phyloP scores from a whole-genome alignment of 2,113 vertebrate genomes.

The Promerops cafer region DNA sequence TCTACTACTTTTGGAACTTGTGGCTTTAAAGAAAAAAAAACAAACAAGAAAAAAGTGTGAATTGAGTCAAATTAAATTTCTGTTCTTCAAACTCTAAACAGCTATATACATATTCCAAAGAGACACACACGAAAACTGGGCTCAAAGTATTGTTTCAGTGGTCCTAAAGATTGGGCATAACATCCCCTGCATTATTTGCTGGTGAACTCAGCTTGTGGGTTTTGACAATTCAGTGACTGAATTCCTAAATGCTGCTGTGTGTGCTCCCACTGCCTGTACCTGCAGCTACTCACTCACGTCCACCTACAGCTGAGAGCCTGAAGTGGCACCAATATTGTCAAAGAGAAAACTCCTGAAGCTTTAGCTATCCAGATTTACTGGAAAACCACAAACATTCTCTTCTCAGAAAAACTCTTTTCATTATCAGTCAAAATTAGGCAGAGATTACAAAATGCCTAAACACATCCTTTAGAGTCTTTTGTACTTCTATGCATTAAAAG shows the following conservation, averaged over 20 bases:
- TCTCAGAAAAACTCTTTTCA: not conserved
- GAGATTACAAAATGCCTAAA: not conserved
- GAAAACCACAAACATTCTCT: not conserved
- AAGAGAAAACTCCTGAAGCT: not conserved
- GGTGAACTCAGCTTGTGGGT: not conserved
- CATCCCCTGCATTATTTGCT: not conserved
- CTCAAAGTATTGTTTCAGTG: not conserved
- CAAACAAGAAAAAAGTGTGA: not conserved
- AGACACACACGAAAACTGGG: not conserved
- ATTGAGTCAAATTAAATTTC: not conserved
- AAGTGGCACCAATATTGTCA: not conserved
- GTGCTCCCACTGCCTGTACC: not conserved
- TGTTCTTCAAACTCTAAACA: not conserved
- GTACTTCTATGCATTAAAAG: not conserved
- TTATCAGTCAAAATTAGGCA: not conserved
- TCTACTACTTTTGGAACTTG: constrained; percentile 93
- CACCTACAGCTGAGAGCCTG: not conserved
- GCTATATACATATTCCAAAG: not conserved
- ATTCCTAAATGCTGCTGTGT: not conserved
- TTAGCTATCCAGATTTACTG: not conserved
- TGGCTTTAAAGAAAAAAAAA: constrained; percentile 59
- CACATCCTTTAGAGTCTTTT: not conserved
- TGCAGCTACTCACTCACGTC: not conserved
- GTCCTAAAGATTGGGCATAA: not conserved
- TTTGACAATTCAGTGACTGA: not conserved